Evolutionary conservation across 1,140 invertebrate species (phyloP), one percentile per base, ranked within the genome.

Genomic region (Monochamus saltuarius): DNA sequence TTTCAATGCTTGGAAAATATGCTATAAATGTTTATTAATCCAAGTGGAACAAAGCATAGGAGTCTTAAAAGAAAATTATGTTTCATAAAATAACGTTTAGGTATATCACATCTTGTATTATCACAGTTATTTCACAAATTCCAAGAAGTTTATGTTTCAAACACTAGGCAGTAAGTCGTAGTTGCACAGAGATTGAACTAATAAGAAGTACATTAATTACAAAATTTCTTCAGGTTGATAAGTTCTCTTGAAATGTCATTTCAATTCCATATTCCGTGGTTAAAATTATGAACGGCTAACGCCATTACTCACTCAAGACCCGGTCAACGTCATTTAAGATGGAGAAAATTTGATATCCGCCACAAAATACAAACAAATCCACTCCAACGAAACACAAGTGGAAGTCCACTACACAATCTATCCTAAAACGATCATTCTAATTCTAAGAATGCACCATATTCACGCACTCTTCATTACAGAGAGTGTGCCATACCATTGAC

Each of bases 261-360:
- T 68, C 56, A 56, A 59, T 56, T 66, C 61, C 62, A 56, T 64
- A 58, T 64, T 57, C 56, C 55, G 59, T 61, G 56, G 64, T 69
- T 61, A 59, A 61, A 58, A 62, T 69, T 59, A 60, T 65, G 54
- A 62, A 67, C 64, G 63, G 65, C 66, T 62, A 73, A 73, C 73
- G 73, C 73, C 73, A 74, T 74, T 73, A 73, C 63, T 63, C 58
- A 66, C 50, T 60, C 46, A 50, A 53, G 54, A 29, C 22, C 73
- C 71, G 71, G 70, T 69, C 71, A 73, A 73, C 70, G 69, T 72
- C 64, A 69, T 69, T 69, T 71, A 37, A 39, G 34, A 17, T 16
- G 29, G 13, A 51, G 57, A 34, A 53, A 36, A 37, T 54, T 47
- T 13, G 55, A 60, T n/a, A 42, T 61, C 16, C 19, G 39, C 39